Evolutionary conservation across 2,797 vertebrate genomes (phyloP), one percentile per base, ranked within the genome.

Genomic region (Peromyscus eremicus): DNA sequence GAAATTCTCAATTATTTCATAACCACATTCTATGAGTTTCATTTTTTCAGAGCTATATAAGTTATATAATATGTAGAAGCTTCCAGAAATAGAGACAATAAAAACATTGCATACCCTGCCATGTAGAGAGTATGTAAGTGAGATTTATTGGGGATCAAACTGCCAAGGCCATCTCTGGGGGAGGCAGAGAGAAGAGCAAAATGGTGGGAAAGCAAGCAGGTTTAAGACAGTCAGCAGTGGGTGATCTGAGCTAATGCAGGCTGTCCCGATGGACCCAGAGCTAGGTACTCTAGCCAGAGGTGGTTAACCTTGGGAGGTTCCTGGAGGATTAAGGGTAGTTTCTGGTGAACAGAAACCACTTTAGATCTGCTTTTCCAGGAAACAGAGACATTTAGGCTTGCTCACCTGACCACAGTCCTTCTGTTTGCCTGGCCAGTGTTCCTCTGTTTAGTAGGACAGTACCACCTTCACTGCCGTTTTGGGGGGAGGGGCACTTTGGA

Each of bases 21-120:
- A 93, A 94, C 76, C 62, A 92, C 49, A 75, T 94, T 95, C 91
- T 85, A 75, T 25, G 11, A 70, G n/a, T 85, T 92, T 80, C 2
- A 75, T 87, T 34, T 93, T 94, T 96, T 66, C 19, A 34, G 91
- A 70, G 68, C 40, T 95, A 12, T 82, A 55, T 71, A 60, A 86
- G 25, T 91, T 68, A 40, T 76, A 57, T 16, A 93, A 34, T 91
- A 81, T 75, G 40, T 75, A 86, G 80, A 82, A 66, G 68, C 80
- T 87, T 91, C 37, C 82, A 71, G 66, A 97, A 91, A 83, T 86
- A 52, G 57, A 95, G 49, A 87, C 96, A 93, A 73, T 75, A 89
- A 68, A 94, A 94, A 77, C 7, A 92, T 89, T 66, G 68, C 37
- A 68, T 43, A n/a, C 52, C 43, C 14, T 25, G 80, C 25, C 5